Percentiles rank a stretch among this genome's conserved stretches.
These are phyloP conservation scores for Neoaliturus tenellus DNA, from an alignment of 2,888 invertebrate species.

Conservation along the genomic window DNA sequence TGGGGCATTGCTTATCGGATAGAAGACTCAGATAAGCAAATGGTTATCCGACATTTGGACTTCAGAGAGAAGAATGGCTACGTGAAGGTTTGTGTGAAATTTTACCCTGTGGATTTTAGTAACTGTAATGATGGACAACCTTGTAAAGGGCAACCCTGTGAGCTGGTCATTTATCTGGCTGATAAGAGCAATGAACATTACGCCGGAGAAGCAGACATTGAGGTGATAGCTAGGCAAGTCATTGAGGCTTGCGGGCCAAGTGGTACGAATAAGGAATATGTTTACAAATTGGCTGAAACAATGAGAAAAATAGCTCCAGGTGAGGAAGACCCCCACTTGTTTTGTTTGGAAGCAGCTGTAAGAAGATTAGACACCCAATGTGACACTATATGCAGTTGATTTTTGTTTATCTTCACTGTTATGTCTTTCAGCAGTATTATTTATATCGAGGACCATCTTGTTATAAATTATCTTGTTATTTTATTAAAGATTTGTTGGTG, in stretches of 20 bases:
- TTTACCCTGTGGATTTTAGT: constrained; percentile 76
- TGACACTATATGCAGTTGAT: background rate
- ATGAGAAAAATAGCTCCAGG: constrained; percentile 86
- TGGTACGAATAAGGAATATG: constrained; percentile 94
- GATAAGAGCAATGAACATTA: constrained; percentile 88
- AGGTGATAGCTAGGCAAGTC: constrained; percentile 89
- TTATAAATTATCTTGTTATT: background rate
- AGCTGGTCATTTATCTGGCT: constrained; percentile 88
- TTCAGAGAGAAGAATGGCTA: constrained; percentile 97
- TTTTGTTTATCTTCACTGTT: background rate
- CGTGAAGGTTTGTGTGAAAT: constrained; percentile 78
- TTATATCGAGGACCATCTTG: background rate
- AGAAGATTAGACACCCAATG: constrained; percentile 69
- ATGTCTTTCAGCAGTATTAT: constrained; percentile 16
- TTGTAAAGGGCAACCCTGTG: constrained; percentile 76
- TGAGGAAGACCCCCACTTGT: constrained; percentile 85
- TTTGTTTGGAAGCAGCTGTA: constrained; percentile 81
- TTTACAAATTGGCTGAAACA: constrained; percentile 87
- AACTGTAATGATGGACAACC: constrained; percentile 41
- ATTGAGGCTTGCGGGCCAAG: constrained; percentile 86
- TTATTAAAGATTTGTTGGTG: background rate
- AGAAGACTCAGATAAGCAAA: constrained; percentile 78
- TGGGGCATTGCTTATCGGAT: constrained; percentile 97
- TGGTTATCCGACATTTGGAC: constrained; percentile 89
- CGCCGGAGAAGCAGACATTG: constrained; percentile 84